Evolutionary conservation across 2,113 vertebrate genomes (phyloP), one percentile per base, ranked within the genome.

Genomic region (Notothenia coriiceps): DNA sequence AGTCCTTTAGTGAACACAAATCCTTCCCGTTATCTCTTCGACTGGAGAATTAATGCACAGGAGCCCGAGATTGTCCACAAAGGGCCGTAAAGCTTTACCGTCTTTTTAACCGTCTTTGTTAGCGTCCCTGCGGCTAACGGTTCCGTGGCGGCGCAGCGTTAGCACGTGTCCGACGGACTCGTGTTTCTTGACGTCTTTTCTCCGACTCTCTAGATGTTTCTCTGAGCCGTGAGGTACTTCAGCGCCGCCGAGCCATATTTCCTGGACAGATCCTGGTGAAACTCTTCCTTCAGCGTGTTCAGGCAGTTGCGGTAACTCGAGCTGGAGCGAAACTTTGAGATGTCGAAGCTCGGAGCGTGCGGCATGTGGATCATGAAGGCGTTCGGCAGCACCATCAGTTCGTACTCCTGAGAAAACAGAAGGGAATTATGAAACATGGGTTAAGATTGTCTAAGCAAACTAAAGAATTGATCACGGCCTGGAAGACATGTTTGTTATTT

Each of bases 291-390:
- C 80, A 99, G 94, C 11, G 97, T 99, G 93, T 98, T 99, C 80
- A 99, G 97, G 92, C 98, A 99, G 92, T 97, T 96, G 55, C 98
- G 97, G 92, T 99, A 99, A 96, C 99, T 98, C 95, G 98, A 99
- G 94, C 99, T 99, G 91, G 98, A 99, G 75, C 98, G 98, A 88
- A 99, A 99, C 96, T 99, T 99, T 87, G 98, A 99, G 95, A 99
- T 99, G 94, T 99, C 98, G 1, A 99, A 99, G 94, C 98, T 99
- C 85, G 98, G 98, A 0, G 98, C 98, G 0, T 99, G 98, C 0
- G 98, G 98, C 98, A 99, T 99, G 92, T 99, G 98, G 96, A 99
- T 99, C 98, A 99, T 99, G 93, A 97, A 99, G 83, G 98, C 98
- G 0, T 99, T 99, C 86, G 98, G 98, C 33, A 99, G 95, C 67